A percentile compares a stretch with the other conserved stretches of the same genome.
These are phyloP conservation scores for Nasonia vitripennis DNA, from an alignment of 1,140 invertebrate genomes.

Conservation along the genomic window DNA sequence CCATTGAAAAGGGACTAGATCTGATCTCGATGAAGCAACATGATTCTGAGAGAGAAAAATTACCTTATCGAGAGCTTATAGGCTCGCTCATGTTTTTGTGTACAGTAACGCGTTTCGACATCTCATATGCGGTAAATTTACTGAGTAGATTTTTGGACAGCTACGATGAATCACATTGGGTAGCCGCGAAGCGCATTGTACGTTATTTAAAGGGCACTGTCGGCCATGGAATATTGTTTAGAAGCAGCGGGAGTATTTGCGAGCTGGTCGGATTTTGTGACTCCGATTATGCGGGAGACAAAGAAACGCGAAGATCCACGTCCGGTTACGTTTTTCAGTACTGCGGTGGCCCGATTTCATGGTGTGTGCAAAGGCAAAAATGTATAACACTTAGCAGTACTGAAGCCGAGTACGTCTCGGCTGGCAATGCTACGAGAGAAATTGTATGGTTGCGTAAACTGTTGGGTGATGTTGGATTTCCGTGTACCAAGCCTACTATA, in stretches of 20 bases:
- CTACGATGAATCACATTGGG: slow-evolving; percentile 62
- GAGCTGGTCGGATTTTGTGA: slow-evolving; percentile 52
- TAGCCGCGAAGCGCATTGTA: slow-evolving; percentile 64
- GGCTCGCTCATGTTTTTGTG: slow-evolving; percentile 6
- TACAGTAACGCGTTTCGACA: slow-evolving; percentile 67
- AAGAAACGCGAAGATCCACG: slow-evolving; percentile 28
- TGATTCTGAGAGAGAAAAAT: no score
- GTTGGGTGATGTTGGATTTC: no score
- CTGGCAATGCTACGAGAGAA: no score
- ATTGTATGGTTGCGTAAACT: no score
- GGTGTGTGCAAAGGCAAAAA: no score
- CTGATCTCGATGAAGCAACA: no score
- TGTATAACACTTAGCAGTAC: no score
- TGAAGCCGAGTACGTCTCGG: no score
- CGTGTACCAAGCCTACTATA: no score
- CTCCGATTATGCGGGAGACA: slow-evolving; percentile 56
- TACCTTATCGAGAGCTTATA: background rate
- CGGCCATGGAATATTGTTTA: slow-evolving; percentile 53
- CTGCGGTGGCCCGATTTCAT: no score
- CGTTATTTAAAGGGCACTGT: slow-evolving; percentile 70
- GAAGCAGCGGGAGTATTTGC: slow-evolving; percentile 7
- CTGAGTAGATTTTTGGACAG: slow-evolving; percentile 60
- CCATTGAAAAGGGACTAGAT: slow-evolving; percentile 25
- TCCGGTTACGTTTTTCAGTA: no score
- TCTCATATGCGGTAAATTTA: slow-evolving; percentile 63